Evolutionary conservation across 2,888 invertebrate genomes (phyloP).

Genomic region (Molorchus minor): DNA sequence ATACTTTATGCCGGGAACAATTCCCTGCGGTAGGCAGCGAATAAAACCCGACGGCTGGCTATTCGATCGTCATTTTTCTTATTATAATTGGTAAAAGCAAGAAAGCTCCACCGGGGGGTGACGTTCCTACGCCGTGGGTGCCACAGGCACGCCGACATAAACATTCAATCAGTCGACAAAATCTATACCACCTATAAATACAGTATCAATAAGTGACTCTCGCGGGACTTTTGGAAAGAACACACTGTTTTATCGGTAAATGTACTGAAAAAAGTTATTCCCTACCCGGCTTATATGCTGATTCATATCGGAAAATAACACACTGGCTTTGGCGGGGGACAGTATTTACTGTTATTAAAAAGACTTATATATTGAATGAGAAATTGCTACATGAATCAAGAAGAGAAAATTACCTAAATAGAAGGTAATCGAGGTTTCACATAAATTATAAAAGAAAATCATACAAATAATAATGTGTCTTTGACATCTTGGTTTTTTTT

Average conservation of each 20-base stretch:
- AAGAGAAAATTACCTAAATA: too few species aligned
- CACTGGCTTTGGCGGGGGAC: conserved; percentile 5
- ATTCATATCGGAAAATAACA: conserved; percentile 31
- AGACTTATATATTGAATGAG: too few species aligned
- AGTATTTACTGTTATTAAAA: not conserved
- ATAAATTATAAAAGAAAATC: too few species aligned
- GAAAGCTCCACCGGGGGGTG: too few species aligned
- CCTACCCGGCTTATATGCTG: conserved; percentile 27
- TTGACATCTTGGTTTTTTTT: too few species aligned
- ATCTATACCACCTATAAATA: conserved; percentile 63
- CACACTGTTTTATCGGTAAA: conserved; percentile 60
- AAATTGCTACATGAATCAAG: too few species aligned
- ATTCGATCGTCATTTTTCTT: conserved; percentile 11
- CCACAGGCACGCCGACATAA: conserved; percentile 43
- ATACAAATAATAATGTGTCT: too few species aligned
- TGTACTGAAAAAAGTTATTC: conserved; percentile 59
- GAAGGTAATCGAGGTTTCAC: too few species aligned
- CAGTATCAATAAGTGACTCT: conserved; percentile 62
- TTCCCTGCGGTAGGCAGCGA: too few species aligned
- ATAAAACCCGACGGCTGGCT: not conserved
- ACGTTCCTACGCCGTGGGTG: conserved; percentile 32
- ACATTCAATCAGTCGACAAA: conserved; percentile 48
- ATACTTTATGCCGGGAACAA: too few species aligned
- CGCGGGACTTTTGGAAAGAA: conserved; percentile 55
- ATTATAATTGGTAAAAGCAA: conserved; percentile 13